Base-by-base conservation (phyloP, 2,113 vertebrate species). In the Cololabis saira region DNA sequence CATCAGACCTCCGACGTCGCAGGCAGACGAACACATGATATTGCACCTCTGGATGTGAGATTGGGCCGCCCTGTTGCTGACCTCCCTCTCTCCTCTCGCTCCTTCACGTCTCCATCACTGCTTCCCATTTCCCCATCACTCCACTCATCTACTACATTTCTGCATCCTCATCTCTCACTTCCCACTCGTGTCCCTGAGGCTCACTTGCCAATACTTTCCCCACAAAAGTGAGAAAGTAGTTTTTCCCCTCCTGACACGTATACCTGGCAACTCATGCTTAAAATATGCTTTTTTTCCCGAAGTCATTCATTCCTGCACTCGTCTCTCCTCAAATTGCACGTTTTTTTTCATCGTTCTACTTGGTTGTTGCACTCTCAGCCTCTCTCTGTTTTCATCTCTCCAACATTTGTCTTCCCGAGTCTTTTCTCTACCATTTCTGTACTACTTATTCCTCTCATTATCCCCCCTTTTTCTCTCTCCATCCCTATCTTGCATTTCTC, bases 401-500 rank as follows among this genome's bases (percentile, higher is more conserved):
- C 59, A 55, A n/a, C 33, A 18, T 71, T 60, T 0, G 1, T 48
- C 47, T 68, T 30, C 52, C 62, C 73, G 62, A 40, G 57, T 71
- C 56, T 48, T 55, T 71, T 49, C 41, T 16, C 56, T 53, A 41
- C 47, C 51, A 3, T 57, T 58, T 49, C 24, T 60, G 41, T 42
- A 19, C 14, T 14, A 17, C 44, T 41, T 13, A 15, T 16, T 49
- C n/a, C 13, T 45, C 41, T 43, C 53, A 41, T 37, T 21, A 8
- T 57, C 43, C 47, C 5, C 24, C 18, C 30, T 56, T 18, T 44
- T 27, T 59, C 69, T 48, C 7, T 16, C 40, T 52, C 41, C 0
- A 14, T 30, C 51, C 60, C 45, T 44, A 21, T 67, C 70, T 22
- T 43, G 21, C 19, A 60, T 42, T 51, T 40, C 27, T 75, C 81